Base-by-base conservation (phyloP, 2,797 vertebrate genomes). In the Falco columbarius region DNA sequence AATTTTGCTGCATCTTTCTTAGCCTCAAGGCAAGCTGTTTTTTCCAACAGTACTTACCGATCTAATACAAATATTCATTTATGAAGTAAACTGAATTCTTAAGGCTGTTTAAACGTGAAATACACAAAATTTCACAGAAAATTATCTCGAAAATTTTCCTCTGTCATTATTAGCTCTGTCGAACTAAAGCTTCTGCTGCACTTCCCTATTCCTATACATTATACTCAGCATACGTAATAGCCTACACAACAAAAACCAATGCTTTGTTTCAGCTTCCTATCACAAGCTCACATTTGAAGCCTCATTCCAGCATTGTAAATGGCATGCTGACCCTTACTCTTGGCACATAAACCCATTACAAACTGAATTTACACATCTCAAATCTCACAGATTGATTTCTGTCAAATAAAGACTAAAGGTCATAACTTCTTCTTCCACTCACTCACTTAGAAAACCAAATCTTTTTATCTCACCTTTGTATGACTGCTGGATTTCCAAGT, bases 41-140 rank as follows among this genome's bases (percentile, higher is more conserved):
- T 47, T 72, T 79, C 21, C 58, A 94, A 75, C 38, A n/a, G 22
- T 59, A 66, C 20, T 68, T 81, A 84, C 38, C 44, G 24, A 15
- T 62, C 63, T 73, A 90, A 86, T 38, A 68, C 77, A 90, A 94
- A 62, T 10, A 71, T 26, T 73, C 7, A 71, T 84, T 83, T 79
- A 44, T 29, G 15, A 86, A 86, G 55, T 55, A 38, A 89, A 79
- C 14, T 5, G 40, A 90, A 89, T 49, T 86, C 26, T 72, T 91
- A 42, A 65, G 52, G n/a, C 55, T 73, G 20, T 52, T 75, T 55
- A 76, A 89, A 70, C 61, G 27, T 58, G 75, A 88, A 90, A 77
- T 15, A 82, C 30, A 59, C 12, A 80, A 17, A 38, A 83, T 49
- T 77, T 93, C 34, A 79, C 62, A 55, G 34, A 81, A 92, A 42